Conservation (phyloP, 2,113 vertebrate genomes). For the Anhinga anhinga region DNA sequence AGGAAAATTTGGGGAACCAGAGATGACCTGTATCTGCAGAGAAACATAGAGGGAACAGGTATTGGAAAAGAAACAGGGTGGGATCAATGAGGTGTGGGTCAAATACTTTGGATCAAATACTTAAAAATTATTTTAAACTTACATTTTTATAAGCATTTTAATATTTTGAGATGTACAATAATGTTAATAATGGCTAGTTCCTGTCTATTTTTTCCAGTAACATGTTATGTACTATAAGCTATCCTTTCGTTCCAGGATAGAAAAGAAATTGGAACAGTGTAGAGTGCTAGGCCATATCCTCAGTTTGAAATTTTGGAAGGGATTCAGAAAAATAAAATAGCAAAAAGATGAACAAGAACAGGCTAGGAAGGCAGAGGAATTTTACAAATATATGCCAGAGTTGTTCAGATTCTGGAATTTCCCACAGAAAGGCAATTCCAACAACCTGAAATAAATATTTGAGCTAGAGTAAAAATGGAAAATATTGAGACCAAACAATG, state of each 20-base stretch:
- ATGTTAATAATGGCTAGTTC: background rate
- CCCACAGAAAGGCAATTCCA: background rate
- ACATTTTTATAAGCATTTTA: background rate
- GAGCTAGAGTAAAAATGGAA: background rate
- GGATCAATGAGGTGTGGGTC: accelerated
- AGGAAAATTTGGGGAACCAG: background rate
- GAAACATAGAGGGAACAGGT: background rate
- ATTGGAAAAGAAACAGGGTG: background rate
- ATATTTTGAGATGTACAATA: background rate
- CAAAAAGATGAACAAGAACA: background rate
- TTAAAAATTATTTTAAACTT: background rate
- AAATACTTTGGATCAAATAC: background rate
- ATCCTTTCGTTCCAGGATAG: background rate
- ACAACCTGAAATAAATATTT: background rate
- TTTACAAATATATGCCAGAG: background rate
- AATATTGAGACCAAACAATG: background rate
- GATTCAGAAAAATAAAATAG: background rate
- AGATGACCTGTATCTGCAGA: background rate
- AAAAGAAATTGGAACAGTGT: background rate
- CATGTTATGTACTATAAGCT: background rate
- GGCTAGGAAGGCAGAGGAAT: background rate
- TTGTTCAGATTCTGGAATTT: background rate
- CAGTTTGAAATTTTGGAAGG: background rate
- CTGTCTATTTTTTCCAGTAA: background rate
- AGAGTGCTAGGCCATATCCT: background rate